These are phyloP conservation scores for Balaeniceps rex DNA, from an alignment of 2,113 vertebrate genomes.

Conservation along the genomic window DNA sequence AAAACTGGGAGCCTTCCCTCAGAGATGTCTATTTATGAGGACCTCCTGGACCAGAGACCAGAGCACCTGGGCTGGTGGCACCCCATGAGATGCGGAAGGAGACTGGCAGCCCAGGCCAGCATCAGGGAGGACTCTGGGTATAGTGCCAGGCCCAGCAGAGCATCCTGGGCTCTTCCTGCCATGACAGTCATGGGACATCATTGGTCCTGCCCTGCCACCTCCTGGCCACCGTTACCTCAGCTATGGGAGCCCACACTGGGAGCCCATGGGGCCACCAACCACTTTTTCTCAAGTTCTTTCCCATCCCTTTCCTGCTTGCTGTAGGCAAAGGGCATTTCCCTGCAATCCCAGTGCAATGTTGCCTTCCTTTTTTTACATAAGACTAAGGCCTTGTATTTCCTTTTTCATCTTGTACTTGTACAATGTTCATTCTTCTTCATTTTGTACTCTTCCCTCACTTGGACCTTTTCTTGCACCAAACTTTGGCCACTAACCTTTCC, in stretches of 20 bases:
- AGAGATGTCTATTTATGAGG: neutral
- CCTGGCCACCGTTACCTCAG: neutral
- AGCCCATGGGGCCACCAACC: neutral
- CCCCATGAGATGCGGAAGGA: neutral
- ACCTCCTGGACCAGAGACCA: neutral
- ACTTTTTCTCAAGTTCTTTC: neutral
- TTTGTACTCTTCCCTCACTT: neutral
- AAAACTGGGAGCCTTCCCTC: neutral
- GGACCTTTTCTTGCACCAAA: neutral
- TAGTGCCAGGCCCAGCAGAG: neutral
- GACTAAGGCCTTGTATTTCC: neutral
- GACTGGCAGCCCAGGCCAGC: neutral
- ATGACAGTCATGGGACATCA: neutral
- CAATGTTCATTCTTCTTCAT: neutral
- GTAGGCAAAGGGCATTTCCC: neutral
- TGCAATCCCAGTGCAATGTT: neutral
- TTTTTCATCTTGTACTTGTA: neutral
- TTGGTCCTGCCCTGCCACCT: neutral
- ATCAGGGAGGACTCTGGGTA: neutral
- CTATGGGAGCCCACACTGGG: neutral
- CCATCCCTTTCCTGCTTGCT: neutral
- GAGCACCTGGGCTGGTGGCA: neutral
- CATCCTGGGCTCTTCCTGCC: neutral
- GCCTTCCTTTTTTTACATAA: neutral
- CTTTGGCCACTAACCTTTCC: neutral